Percentiles rank a stretch among this genome's conserved stretches.
Conservation (phyloP, 1,140 invertebrate genomes). For the Anastrepha obliqua region DNA sequence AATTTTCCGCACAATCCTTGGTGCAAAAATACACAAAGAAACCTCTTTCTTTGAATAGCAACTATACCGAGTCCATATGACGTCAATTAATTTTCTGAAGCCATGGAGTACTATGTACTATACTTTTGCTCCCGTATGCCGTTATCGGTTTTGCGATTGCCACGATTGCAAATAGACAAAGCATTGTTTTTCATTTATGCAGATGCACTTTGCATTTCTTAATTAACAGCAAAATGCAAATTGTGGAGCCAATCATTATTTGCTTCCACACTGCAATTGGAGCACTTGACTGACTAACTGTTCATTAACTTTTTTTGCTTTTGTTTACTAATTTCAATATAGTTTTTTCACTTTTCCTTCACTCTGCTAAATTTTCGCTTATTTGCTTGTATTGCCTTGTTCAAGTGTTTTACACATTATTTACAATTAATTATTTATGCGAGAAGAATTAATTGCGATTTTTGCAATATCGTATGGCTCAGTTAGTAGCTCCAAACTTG, state of each 20-base stretch:
- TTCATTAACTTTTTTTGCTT: not conserved
- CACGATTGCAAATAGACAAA: not conserved
- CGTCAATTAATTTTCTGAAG: not conserved
- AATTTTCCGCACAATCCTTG: no score
- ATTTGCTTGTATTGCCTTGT: not conserved
- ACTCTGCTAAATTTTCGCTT: not conserved
- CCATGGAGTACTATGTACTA: not conserved
- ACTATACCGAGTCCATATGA: not conserved
- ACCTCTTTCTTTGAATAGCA: no score
- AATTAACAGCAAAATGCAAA: constrained; percentile 44
- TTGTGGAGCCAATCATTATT: constrained; percentile 37
- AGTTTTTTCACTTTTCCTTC: not conserved
- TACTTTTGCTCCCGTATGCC: not conserved
- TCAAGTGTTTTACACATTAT: constrained; percentile 29
- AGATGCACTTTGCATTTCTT: constrained; percentile 35
- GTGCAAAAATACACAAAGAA: no score
- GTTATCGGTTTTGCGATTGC: constrained; percentile 3
- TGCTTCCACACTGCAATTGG: not conserved
- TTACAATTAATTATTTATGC: constrained; percentile 33
- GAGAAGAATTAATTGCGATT: constrained; percentile 15
- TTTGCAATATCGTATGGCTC: not conserved
- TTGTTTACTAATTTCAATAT: not conserved
- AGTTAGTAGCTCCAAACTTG: constrained; percentile 9
- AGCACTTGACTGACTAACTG: constrained; percentile 2
- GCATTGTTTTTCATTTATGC: not conserved